These are phyloP conservation scores for Centropristis striata DNA, from an alignment of 2,113 vertebrate genomes.

Conservation along the genomic window DNA sequence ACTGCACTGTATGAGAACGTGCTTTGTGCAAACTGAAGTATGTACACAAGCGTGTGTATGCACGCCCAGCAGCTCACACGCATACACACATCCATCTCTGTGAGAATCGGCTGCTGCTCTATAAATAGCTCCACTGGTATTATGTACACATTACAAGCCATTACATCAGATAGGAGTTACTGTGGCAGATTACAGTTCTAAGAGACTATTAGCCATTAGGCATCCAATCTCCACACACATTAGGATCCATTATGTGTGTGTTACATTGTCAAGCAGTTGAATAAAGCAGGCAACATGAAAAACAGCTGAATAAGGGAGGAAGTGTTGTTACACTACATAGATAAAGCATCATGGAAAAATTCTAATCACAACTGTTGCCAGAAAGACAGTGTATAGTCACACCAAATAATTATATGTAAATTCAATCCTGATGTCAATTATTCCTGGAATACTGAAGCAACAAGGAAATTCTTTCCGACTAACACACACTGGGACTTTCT, in stretches of 20 bases:
- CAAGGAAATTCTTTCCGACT: constrained; percentile 15
- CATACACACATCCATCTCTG: constrained; percentile 47
- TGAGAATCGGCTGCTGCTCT: constrained; percentile 56
- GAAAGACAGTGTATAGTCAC: constrained; percentile 1
- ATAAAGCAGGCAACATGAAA: neutral
- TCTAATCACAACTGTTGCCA: neutral
- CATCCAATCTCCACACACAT: constrained; percentile 35
- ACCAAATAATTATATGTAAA: constrained; percentile 17
- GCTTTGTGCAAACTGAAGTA: constrained; percentile 59
- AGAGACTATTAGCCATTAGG: constrained; percentile 57
- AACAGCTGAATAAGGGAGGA: neutral
- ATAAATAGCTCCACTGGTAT: constrained; percentile 71
- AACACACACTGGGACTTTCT: constrained; percentile 24
- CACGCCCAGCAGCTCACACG: constrained; percentile 51
- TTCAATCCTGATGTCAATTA: neutral
- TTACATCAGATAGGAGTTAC: constrained; percentile 79
- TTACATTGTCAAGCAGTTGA: constrained; percentile 13
- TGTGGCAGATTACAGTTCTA: constrained; percentile 39
- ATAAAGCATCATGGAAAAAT: neutral
- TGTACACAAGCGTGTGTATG: constrained; percentile 62
- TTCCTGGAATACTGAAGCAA: constrained; percentile 35
- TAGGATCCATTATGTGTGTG: constrained; percentile 40
- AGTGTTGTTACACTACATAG: neutral
- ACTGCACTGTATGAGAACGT: constrained; percentile 32
- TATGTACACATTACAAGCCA: constrained; percentile 66